Percentiles rank a stretch among this genome's conserved stretches.
Conservation (phyloP, 2,113 vertebrate genomes). For the Bos javanicus region DNA sequence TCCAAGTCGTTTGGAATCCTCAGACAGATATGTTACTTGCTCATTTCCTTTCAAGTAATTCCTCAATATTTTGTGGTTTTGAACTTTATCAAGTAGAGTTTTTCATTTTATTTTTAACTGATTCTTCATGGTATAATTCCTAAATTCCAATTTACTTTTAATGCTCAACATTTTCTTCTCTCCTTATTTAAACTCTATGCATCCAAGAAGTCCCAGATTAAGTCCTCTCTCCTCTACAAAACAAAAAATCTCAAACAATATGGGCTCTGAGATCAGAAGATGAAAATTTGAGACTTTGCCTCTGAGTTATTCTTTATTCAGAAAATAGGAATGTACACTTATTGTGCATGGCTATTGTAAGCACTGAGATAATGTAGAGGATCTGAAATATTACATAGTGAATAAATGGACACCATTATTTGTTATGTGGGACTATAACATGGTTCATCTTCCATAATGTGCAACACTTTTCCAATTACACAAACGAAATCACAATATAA, state of each 20-base stretch:
- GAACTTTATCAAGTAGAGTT: background rate
- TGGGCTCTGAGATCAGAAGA: background rate
- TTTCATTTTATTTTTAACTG: background rate
- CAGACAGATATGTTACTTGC: background rate
- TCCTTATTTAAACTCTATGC: background rate
- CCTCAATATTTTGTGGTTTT: background rate
- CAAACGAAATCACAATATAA: background rate
- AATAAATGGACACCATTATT: background rate
- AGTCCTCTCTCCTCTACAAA: background rate
- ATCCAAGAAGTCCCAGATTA: background rate
- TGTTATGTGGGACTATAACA: background rate
- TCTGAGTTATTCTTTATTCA: background rate
- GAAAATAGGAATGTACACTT: background rate
- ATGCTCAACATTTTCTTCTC: background rate
- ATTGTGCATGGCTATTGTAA: background rate
- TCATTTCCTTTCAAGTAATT: background rate
- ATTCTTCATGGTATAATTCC: background rate
- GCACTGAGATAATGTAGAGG: background rate
- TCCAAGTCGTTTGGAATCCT: background rate
- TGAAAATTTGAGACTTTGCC: background rate
- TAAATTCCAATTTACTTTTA: background rate
- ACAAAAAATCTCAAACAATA: background rate
- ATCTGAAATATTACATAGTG: background rate
- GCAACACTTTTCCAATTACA: background rate
- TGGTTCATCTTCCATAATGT: background rate